phyloP scores from a whole-genome alignment of 2,113 vertebrate genomes.

The Corapipo altera region DNA sequence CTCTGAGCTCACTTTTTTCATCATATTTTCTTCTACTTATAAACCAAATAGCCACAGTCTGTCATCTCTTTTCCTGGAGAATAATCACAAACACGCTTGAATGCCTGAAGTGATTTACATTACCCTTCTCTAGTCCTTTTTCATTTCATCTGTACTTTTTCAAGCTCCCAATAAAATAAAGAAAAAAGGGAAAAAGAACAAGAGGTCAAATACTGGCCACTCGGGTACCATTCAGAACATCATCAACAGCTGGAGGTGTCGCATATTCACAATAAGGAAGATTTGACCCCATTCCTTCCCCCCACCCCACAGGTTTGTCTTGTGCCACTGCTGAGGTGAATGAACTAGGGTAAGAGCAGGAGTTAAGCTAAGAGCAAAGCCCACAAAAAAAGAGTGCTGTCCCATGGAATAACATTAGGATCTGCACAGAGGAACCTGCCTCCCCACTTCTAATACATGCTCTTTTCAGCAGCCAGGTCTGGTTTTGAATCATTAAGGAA shows the following conservation, averaged over 20 bases:
- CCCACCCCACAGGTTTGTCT: background rate
- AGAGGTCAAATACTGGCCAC: background rate
- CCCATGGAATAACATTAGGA: background rate
- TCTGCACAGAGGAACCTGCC: background rate
- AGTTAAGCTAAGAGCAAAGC: background rate
- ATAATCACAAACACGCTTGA: background rate
- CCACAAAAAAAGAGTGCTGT: background rate
- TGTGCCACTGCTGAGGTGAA: rapidly evolving
- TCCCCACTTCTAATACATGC: rapidly evolving
- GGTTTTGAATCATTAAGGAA: background rate
- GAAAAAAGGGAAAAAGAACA: background rate
- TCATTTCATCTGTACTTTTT: background rate
- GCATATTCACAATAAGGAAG: background rate
- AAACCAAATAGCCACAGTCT: constrained; percentile 2
- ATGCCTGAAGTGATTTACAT: constrained; percentile 8
- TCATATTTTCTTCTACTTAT: background rate
- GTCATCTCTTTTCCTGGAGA: background rate
- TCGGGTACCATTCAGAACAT: background rate
- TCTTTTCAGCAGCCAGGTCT: background rate
- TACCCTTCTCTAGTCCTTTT: background rate
- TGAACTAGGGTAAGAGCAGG: background rate
- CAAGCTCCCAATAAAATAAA: background rate
- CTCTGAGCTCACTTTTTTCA: background rate
- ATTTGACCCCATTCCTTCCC: background rate
- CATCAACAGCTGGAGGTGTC: background rate